Conservation (phyloP, 2,797 vertebrate species). For the Mastacembelus armatus region DNA sequence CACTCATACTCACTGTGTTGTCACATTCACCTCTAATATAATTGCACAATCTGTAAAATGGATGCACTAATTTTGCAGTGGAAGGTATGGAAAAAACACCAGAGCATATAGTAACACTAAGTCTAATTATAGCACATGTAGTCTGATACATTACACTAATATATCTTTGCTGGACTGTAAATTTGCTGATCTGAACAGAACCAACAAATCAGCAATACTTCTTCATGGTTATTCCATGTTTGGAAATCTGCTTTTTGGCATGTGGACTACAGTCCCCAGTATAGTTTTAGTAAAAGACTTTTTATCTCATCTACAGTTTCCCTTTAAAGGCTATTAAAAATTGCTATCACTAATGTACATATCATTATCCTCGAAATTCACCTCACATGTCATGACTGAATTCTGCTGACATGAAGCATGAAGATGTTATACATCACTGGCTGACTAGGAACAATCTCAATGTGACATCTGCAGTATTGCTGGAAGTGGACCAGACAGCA, state of each 20-base stretch:
- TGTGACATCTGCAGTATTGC: conserved; percentile 22
- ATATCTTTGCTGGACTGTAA: not conserved
- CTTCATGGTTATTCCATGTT: not conserved
- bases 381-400: not conserved
- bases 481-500: conserved; percentile 15
- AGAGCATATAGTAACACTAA: not conserved
- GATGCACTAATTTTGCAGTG: not conserved
- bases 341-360: not conserved
- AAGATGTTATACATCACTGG: conserved; percentile 12
- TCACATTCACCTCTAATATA: not conserved
- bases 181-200: not conserved
- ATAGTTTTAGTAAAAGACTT: no score
- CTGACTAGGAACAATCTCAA: conserved; percentile 1
- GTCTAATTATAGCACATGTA: not conserved
- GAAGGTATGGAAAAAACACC: not conserved
- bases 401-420: not conserved
- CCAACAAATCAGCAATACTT: not conserved
- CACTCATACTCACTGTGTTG: not conserved
- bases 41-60: conserved; percentile 15
- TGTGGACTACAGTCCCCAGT: not conserved
- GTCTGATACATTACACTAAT: no score
- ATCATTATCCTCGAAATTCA: not conserved
- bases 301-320: no score
- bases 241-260: not conserved
- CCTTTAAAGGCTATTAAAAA: not conserved